Evolutionary conservation across 1,140 invertebrate species (phyloP).

Genomic region (Chelonus insularis): DNA sequence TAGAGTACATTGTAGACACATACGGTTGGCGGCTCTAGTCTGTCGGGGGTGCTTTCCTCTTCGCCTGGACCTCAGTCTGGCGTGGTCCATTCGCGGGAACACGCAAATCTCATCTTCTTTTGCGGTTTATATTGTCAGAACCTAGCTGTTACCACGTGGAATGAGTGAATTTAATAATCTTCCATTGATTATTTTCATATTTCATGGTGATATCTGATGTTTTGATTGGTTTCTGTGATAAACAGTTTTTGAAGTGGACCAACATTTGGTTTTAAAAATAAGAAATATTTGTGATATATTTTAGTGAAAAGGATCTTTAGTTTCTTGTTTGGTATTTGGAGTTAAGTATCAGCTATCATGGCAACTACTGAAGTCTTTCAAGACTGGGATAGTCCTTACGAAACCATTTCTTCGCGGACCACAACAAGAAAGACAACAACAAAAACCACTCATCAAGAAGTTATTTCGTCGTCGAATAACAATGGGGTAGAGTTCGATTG

Average conservation of each 20-base stretch:
- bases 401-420: constrained; percentile 42
- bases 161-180: no score
- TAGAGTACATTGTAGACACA: constrained; percentile 10
- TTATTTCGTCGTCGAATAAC: constrained; percentile 5
- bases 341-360: no score
- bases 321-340: no score
- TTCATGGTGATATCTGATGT: no score
- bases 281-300: no score
- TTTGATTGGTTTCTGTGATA: no score
- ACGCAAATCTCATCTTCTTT: constrained; percentile 34
- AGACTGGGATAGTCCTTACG: constrained; percentile 55
- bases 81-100: constrained; percentile 47
- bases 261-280: no score
- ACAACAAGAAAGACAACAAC: constrained; percentile 47
- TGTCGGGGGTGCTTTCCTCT: constrained; percentile 22
- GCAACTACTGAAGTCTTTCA: constrained; percentile 57
- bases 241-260: no score
- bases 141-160: constrained; percentile 7
- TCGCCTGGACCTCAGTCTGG: constrained; percentile 47
- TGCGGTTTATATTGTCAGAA: not conserved
- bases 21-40: constrained; percentile 28
- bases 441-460: constrained; percentile 36
- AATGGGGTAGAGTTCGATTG: constrained; percentile 36
- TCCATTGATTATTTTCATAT: no score
- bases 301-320: not conserved